Conservation (phyloP, 92 coral and sea anemone species). For the Palythoa heliodiscus region DNA sequence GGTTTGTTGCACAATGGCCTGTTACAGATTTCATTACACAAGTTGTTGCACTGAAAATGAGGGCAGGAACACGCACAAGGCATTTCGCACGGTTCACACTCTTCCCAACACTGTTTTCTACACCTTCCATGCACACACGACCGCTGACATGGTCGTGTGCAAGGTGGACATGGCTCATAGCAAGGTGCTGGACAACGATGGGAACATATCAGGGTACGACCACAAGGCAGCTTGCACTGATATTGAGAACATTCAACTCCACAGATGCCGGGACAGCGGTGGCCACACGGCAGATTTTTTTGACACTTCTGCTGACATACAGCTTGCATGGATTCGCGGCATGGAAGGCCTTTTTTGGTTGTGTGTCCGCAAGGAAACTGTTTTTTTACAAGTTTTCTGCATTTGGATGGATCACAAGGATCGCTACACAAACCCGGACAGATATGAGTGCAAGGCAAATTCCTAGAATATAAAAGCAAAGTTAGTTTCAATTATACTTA, state of each 20-base stretch:
- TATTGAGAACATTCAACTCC: slow-evolving; percentile 61
- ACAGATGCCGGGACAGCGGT: slow-evolving; percentile 51
- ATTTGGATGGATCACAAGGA: slow-evolving; percentile 51
- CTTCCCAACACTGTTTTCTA: slow-evolving; percentile 37
- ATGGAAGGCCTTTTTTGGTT: slow-evolving; percentile 42
- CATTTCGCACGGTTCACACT: slow-evolving; percentile 43
- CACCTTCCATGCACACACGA: slow-evolving; percentile 64
- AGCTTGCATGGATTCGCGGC: slow-evolving; percentile 37
- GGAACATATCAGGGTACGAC: slow-evolving; percentile 61
- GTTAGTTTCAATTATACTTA: background rate
- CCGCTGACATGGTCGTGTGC: slow-evolving; percentile 54
- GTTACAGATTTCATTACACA: slow-evolving; percentile 61
- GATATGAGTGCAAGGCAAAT: slow-evolving; percentile 59
- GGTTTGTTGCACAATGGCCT: slow-evolving; percentile 53
- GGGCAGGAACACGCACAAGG: slow-evolving; percentile 64
- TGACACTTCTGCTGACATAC: slow-evolving; percentile 27
- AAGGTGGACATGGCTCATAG: slow-evolving; percentile 61
- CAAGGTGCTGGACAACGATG: slow-evolving; percentile 25
- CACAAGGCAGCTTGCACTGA: slow-evolving; percentile 63
- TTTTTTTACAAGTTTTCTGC: slow-evolving; percentile 34
- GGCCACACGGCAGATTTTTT: slow-evolving; percentile 29
- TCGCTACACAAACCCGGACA: slow-evolving; percentile 46
- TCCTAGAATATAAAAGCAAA: slow-evolving; percentile 1
- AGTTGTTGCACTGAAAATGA: slow-evolving; percentile 64
- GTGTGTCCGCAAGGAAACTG: slow-evolving; percentile 59